A percentile compares a stretch with the other conserved stretches of the same genome.
phyloP scores from a whole-genome alignment of 2,113 vertebrate species.

The Callopanchax toddi region DNA sequence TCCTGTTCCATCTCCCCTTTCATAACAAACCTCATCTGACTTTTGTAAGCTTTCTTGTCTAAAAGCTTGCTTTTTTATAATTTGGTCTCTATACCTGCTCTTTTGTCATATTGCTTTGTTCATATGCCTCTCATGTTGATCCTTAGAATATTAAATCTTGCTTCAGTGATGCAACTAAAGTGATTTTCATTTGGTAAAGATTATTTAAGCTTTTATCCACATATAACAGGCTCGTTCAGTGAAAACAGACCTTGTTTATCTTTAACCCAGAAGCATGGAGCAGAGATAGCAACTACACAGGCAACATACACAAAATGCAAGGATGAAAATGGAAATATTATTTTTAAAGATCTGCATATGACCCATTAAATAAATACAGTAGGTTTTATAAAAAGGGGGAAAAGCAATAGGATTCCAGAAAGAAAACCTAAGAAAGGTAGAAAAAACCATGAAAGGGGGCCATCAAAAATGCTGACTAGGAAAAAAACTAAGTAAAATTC shows the following conservation, averaged over 20 bases:
- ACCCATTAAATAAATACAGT: neutral
- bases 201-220: neutral
- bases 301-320: neutral
- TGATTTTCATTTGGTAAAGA: neutral
- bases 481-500: constrained; percentile 37
- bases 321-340: neutral
- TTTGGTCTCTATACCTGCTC: neutral
- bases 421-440: neutral
- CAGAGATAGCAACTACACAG: neutral
- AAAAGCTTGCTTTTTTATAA: constrained; percentile 2
- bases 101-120: neutral
- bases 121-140: neutral
- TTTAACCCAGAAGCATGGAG: neutral
- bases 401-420: neutral
- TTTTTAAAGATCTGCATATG: too few species aligned
- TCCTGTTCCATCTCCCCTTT: constrained; percentile 24
- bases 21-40: constrained; percentile 17
- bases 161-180: neutral
- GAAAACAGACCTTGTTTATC: neutral
- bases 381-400: neutral
- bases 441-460: too few species aligned
- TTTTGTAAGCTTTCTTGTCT: neutral
- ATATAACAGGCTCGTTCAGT: neutral
- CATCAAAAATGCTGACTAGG: too few species aligned
- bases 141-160: neutral